Percentiles rank a stretch among this genome's conserved stretches.
Evolutionary conservation across 2,797 vertebrate genomes (phyloP).

Genomic region (Chiloscyllium punctatum): DNA sequence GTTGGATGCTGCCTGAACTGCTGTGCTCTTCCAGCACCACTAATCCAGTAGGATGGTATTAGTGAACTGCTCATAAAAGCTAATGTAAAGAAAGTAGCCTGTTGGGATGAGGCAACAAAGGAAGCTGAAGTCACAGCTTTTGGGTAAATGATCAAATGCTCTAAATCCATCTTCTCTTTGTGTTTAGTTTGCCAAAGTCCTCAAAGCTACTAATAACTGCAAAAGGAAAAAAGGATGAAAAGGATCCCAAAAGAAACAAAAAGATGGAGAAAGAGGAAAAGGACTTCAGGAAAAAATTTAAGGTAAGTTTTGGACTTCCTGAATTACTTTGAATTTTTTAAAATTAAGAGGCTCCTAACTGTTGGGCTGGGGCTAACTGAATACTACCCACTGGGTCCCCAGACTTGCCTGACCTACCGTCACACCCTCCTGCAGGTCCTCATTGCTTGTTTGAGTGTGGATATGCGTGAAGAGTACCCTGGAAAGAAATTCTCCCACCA

Average conservation of each 20-base stretch:
- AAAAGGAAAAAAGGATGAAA: conserved; percentile 52
- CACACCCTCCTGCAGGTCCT: too few species aligned
- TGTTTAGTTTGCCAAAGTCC: conserved; percentile 47
- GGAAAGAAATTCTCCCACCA: too few species aligned
- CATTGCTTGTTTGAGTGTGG: too few species aligned
- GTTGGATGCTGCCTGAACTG: too few species aligned
- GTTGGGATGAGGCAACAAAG: not conserved
- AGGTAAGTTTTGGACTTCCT: conserved; percentile 57
- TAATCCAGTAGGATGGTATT: not conserved
- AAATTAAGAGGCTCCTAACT: not conserved
- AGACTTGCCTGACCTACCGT: too few species aligned
- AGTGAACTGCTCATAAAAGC: not conserved
- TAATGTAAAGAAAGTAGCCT: not conserved
- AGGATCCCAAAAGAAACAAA: conserved; percentile 71
- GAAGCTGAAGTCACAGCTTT: not conserved
- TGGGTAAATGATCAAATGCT: not conserved
- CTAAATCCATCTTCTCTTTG: not conserved
- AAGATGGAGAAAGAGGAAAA: conserved; percentile 85
- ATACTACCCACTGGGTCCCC: too few species aligned
- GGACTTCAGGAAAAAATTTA: conserved; percentile 89
- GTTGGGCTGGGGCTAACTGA: too few species aligned
- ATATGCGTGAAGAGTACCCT: too few species aligned
- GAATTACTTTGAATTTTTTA: not conserved
- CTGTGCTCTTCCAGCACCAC: too few species aligned
- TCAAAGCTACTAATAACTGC: conserved; percentile 51